Conservation (phyloP, 2,888 invertebrate species). For the Drosophila sordidula region DNA sequence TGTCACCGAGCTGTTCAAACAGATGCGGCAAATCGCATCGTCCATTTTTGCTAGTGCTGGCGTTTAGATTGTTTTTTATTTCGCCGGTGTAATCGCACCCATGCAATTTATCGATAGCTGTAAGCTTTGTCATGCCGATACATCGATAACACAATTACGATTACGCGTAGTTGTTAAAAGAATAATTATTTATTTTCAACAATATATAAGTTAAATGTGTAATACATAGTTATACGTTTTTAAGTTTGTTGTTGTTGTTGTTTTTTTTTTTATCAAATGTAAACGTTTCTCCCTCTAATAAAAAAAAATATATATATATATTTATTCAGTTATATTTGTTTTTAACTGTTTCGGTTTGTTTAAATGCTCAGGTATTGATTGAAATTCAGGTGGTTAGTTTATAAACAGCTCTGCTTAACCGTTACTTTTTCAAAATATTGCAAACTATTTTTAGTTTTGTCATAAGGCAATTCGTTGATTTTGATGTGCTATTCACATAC, state of each 20-base stretch:
- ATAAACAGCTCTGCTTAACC: constrained; percentile 38
- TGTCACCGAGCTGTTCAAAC: constrained; percentile 21
- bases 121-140: background rate
- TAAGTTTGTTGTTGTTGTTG: too few relatives aligned
- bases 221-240: constrained; percentile 27
- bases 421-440: constrained; percentile 42
- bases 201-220: constrained; percentile 55
- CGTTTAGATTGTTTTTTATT: background rate
- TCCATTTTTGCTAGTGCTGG: constrained; percentile 23
- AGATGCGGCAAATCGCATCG: constrained; percentile 34
- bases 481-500: constrained; percentile 15
- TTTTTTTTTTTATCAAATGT: too few relatives aligned
- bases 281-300: too few relatives aligned
- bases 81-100: constrained; percentile 19
- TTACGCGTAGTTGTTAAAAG: constrained; percentile 43
- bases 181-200: constrained; percentile 82
- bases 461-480: constrained; percentile 37
- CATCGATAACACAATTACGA: constrained; percentile 27
- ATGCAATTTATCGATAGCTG: constrained; percentile 17
- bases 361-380: constrained; percentile 70
- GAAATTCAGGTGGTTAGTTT: constrained; percentile 74
- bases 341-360: constrained; percentile 50
- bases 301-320: too few relatives aligned
- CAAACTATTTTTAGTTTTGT: constrained; percentile 40
- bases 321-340: constrained; percentile 22